phyloP scores from a whole-genome alignment of 2,113 vertebrate species.

The Furnarius figulus region DNA sequence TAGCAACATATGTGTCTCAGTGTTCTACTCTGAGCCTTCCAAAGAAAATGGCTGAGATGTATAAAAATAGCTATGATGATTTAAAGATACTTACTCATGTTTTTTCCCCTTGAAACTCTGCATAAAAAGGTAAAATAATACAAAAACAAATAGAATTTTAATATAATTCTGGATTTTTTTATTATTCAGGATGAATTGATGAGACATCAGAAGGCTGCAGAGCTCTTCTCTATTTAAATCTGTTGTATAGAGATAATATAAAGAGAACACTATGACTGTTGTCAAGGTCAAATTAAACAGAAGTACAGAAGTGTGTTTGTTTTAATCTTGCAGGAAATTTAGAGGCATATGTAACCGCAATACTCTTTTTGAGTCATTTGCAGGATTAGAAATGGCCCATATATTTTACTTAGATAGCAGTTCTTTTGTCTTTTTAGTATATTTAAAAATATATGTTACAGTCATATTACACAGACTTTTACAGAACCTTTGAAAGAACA shows the following conservation, averaged over 20 bases:
- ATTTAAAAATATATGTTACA: background rate
- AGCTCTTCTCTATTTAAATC: constrained; percentile 81
- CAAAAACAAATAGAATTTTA: background rate
- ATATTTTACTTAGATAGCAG: background rate
- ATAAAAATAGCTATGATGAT: background rate
- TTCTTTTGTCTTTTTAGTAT: background rate
- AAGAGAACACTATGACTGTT: constrained; percentile 76
- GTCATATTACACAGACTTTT: background rate
- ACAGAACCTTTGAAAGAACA: background rate
- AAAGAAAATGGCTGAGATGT: background rate
- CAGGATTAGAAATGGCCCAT: background rate
- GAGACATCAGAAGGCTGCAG: constrained; percentile 76
- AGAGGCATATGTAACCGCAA: background rate
- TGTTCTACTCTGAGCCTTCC: background rate
- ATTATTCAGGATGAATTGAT: constrained; percentile 79
- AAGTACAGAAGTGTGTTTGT: background rate
- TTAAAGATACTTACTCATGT: background rate
- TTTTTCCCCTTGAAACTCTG: background rate
- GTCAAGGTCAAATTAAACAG: constrained; percentile 72
- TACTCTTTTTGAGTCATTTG: background rate
- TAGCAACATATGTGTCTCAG: background rate
- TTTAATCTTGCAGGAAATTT: background rate
- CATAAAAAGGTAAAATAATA: background rate
- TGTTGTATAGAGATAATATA: constrained; percentile 79
- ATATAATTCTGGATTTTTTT: background rate